Percentiles rank a stretch among this genome's conserved stretches.
Conservation (phyloP, 1,140 invertebrate species). For the Drosophila seguyi region DNA sequence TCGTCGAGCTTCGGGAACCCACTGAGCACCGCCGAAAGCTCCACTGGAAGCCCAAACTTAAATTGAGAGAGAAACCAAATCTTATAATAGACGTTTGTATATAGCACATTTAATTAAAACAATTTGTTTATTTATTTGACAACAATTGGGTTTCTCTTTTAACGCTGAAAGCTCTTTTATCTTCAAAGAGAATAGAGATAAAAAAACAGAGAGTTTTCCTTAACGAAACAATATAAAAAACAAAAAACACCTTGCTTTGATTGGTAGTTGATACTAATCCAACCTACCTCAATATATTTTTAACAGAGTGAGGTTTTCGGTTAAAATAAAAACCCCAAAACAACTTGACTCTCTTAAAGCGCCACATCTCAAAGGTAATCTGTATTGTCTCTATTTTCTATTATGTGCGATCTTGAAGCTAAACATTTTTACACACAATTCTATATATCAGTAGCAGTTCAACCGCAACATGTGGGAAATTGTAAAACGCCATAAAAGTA, state of each 20-base stretch:
- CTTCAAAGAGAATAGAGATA: no score
- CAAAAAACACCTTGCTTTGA: not conserved
- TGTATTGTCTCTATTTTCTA: not conserved
- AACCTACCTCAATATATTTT: conserved; percentile 15
- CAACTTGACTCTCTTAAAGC: not conserved
- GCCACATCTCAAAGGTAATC: not conserved
- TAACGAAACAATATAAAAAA: not conserved
- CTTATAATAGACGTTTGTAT: not conserved
- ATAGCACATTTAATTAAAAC: not conserved
- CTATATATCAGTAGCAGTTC: not conserved
- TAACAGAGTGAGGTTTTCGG: not conserved
- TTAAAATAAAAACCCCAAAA: not conserved
- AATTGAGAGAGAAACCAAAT: not conserved
- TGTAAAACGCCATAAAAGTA: conserved; percentile 1
- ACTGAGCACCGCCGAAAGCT: conserved; percentile 3
- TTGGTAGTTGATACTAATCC: not conserved
- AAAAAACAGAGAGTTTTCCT: not conserved
- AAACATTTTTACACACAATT: not conserved
- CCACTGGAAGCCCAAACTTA: no score
- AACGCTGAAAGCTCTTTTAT: not conserved
- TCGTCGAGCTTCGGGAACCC: not conserved
- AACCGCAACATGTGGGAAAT: not conserved
- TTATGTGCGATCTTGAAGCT: not conserved
- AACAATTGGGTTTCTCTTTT: not conserved
- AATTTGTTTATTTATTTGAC: not conserved